A percentile compares a stretch with the other conserved stretches of the same genome.
These are phyloP conservation scores for Ceryle rudis DNA, from an alignment of 2,797 vertebrate species.

Conservation along the genomic window DNA sequence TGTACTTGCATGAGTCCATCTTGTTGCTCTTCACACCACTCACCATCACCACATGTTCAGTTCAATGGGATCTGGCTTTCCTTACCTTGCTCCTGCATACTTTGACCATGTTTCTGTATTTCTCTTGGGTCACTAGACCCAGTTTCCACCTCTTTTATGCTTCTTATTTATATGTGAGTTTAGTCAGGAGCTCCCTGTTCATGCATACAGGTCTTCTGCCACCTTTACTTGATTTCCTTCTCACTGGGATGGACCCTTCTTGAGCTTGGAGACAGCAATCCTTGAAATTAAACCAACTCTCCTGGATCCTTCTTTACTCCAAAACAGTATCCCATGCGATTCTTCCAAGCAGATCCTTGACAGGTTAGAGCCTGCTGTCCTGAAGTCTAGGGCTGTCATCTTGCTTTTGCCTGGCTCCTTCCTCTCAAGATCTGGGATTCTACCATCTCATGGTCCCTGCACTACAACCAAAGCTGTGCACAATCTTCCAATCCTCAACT, in stretches of 20 bases:
- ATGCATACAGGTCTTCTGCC: no score
- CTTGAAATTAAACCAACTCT: not conserved
- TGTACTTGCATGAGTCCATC: not conserved
- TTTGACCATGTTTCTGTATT: not conserved
- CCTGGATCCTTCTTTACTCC: not conserved
- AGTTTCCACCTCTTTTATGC: not conserved
- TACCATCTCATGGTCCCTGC: not conserved
- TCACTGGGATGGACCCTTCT: not conserved
- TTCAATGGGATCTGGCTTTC: not conserved
- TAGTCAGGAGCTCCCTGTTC: no score
- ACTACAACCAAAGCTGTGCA: not conserved
- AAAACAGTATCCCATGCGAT: not conserved
- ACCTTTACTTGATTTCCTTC: no score
- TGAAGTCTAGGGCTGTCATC: not conserved
- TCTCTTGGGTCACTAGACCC: not conserved
- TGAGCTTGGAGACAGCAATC: not conserved
- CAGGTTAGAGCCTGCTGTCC: not conserved
- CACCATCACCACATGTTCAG: not conserved
- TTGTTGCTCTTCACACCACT: not conserved
- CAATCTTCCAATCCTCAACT: not conserved
- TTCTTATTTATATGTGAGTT: not conserved
- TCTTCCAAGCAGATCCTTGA: not conserved
- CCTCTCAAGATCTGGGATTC: not conserved
- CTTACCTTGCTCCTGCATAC: not conserved
- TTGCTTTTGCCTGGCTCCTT: not conserved